Base-by-base conservation (phyloP, 2,797 vertebrate genomes). In the Enteromius anoplus region DNA sequence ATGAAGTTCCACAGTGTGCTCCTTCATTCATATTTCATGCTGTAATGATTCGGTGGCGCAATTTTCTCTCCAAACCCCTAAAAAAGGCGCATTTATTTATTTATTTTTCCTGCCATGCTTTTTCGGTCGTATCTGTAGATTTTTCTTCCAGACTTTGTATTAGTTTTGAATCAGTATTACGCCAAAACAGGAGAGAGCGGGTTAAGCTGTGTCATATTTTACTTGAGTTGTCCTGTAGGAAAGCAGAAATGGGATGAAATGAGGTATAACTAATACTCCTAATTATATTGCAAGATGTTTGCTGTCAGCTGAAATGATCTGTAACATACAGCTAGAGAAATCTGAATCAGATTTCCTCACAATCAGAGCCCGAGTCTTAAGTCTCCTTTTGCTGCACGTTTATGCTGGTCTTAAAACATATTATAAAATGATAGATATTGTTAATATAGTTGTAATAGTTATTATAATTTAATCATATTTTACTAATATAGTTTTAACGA, bases 1-100 rank as follows among this genome's bases (percentile, higher is more conserved):
- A 83, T 78, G 81, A 83, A 83, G 81, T 83, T 83, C 65, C 80
- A 75, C 80, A 75, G 45, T 75, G 17, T 66, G 11, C 60, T 14
- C 3, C 62, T 82, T 82, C 62, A 82, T 82, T 82, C 71, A 76
- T 76, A 75, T 82, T 82, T 82, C 72, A 76, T 68, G 49, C 72
- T 68, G n/a, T 82, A 76, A 76, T 76, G 72, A 69, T 58, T 75
- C 4, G 0, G 23, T 51, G 75, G 72, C 72, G 45, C 60, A 12
- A 42, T 32, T 75, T 82, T 75, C 49, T 75, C 17, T 42, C 32
- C 37, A 14, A 65, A 75, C 47, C 34, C 29, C 32, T 26, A 47
- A 53, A 73, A 73, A 65, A 0, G 2, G 19, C 12, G 9, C 40
- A 12, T 51, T 75, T 40, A 37, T 45, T 6, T 51, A 14, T 53